Base-by-base conservation (phyloP, 2,113 vertebrate genomes). In the Donacobius atricapilla region DNA sequence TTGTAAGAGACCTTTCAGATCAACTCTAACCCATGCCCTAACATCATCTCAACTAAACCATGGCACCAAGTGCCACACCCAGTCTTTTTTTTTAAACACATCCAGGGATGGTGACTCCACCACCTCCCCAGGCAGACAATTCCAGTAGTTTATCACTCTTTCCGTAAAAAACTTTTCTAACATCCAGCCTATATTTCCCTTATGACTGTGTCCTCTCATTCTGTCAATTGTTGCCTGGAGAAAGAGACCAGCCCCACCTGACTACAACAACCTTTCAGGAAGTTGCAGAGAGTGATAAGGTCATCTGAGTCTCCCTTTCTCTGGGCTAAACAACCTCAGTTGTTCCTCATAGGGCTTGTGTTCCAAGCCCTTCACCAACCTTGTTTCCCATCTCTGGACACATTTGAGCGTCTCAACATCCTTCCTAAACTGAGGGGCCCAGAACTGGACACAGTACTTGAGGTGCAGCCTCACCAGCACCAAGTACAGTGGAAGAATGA, bases 61-160 rank as follows among this genome's bases (percentile, higher is more conserved):
- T 7, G 21, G 22, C 22, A 39, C 10, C 0, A 0, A 60, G 15
- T 20, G n/a, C 9, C 44, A 48, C 27, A 61, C 1, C 16, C 28
- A 39, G 3, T 39, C n/a, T 60, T 45, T 6, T 13, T n/a, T 45
- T 24, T 28, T 11, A 31, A 60, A 60, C 28, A 39, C 27, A 48
- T 39, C 16, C 16, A 48, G 44, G 56, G 21, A 60, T 19, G 21
- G n/a, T 37, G 12, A 48, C 28, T 60, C n/a, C 21, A 31, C n/a
- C 19, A 76, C 9, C 11, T 60, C n/a, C 21, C 15, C 1, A 1
- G 56, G 16, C 13, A 39, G n/a, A 11, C 3, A 3, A 37, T 37
- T 76, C n/a, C 42, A 37, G 33, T 58, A 30, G 18, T 24, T 76
- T 10, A 47, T 31, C n/a, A 60, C 15, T 47, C 20, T 45, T 30